Evolutionary conservation across 2,888 invertebrate species (phyloP), one percentile per base, ranked within the genome.

Genomic region (Oscheius sp.): DNA sequence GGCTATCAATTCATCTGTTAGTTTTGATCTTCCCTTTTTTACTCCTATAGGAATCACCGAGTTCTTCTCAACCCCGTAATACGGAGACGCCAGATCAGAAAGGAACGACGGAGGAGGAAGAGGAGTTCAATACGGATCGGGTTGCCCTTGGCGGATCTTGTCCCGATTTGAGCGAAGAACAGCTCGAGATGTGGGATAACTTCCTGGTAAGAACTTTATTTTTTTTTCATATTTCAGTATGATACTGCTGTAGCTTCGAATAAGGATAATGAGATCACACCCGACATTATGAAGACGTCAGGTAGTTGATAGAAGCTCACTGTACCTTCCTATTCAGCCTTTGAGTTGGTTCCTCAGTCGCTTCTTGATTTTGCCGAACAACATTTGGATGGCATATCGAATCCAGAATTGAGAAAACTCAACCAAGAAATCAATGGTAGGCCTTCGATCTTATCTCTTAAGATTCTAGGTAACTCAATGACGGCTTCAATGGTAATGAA

Each of bases 111-210:
- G 65, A 56, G 22, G 63, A 49, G 50, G 47, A 63, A n/a, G 65
- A 56, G 28, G 63, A 50, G 22, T 24, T 28, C 8, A 14, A 24
- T 14, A 24, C 4, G 12, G 50, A 41, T 4, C 26, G 49, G 2
- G 9, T 22, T 1, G 47, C 8, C 6, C 38, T 73, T 8, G 67
- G 72, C n/a, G 77, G 77, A 8, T 82, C 82, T 0, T 82, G 81
- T 64, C 82, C 82, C 2, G 82, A 82, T 66, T 67, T 82, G 17
- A 70, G 73, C n/a, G 70, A 73, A 22, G 72, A 80, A 32, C 81
- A 82, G 51, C 64, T 75, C 24, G 62, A 79, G 59, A 71, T 79
- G 50, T 82, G 81, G 81, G 81, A 82, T 62, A 78, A 82, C 38
- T 81, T 78, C 62, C 65, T 81, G 64, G 80, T 80, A 17, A 38